A percentile compares a stretch with the other conserved stretches of the same genome.
Evolutionary conservation across 2,113 vertebrate species (phyloP).

Genomic region (Martes martes): DNA sequence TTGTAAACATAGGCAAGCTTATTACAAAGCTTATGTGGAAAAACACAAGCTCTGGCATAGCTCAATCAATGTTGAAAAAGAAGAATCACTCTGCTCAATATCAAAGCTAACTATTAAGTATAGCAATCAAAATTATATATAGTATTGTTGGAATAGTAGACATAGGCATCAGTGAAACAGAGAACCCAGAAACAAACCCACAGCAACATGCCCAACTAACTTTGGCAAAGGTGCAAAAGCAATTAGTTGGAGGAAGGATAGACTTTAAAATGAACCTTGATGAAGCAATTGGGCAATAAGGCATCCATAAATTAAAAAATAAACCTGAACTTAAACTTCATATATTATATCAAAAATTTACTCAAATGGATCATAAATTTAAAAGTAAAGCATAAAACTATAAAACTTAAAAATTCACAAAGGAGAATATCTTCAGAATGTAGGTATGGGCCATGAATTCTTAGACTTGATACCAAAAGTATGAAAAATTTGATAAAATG

Average conservation of each 20-base stretch:
- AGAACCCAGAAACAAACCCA: not conserved
- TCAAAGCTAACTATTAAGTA: not conserved
- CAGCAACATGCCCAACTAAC: not conserved
- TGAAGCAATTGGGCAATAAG: not conserved
- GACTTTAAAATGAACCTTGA: not conserved
- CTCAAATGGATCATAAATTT: not conserved
- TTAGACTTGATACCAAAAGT: not conserved
- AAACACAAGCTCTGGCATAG: not conserved
- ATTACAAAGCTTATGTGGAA: not conserved
- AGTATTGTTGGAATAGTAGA: not conserved
- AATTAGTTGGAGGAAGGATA: not conserved
- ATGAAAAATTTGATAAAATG: not conserved
- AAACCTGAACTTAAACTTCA: not conserved
- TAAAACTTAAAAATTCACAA: not conserved
- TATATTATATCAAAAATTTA: not conserved
- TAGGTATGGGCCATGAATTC: not conserved
- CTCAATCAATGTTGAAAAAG: not conserved
- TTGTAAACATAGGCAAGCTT: not conserved
- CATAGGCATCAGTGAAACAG: not conserved
- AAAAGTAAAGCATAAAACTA: not conserved
- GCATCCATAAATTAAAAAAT: not conserved
- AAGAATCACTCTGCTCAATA: not conserved
- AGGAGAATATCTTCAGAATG: not conserved
- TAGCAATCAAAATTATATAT: not conserved
- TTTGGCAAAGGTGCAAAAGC: not conserved